Evolutionary conservation across 2,113 vertebrate species (phyloP).

Genomic region (Petroica traversi): DNA sequence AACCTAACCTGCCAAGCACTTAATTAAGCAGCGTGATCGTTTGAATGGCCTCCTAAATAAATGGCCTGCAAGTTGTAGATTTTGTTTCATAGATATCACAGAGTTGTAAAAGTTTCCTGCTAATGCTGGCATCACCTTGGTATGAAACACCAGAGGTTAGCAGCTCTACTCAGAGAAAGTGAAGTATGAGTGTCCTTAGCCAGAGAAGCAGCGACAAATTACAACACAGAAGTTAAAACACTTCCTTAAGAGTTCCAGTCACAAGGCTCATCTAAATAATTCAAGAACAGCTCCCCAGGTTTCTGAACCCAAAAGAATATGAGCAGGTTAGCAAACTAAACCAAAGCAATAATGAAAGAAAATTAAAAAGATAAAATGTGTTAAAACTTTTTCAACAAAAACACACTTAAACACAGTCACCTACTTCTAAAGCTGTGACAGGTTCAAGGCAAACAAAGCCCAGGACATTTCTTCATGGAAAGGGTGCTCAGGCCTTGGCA

Average conservation of each 20-base stretch:
- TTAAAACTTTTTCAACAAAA: not conserved
- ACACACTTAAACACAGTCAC: not conserved
- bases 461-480: not conserved
- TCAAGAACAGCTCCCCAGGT: not conserved
- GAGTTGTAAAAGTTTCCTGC: not conserved
- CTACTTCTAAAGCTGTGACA: not conserved
- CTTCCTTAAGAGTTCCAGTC: not conserved
- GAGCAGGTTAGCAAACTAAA: not conserved
- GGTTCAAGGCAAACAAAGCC: not conserved
- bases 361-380: not conserved
- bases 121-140: not conserved
- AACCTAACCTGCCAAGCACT: not conserved
- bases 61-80: not conserved
- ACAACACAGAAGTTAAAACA: not conserved
- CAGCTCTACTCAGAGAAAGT: not conserved
- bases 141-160: not conserved
- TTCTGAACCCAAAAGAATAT: not conserved
- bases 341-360: not conserved
- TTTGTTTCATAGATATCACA: not conserved
- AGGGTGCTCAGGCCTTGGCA: fast-evolving
- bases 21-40: not conserved
- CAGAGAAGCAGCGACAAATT: not conserved
- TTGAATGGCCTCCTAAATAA: not conserved
- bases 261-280: not conserved
- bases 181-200: not conserved